phyloP scores from a whole-genome alignment of 35 echinoderm and acorn worm genomes.

The Apostichopus japonicus region DNA sequence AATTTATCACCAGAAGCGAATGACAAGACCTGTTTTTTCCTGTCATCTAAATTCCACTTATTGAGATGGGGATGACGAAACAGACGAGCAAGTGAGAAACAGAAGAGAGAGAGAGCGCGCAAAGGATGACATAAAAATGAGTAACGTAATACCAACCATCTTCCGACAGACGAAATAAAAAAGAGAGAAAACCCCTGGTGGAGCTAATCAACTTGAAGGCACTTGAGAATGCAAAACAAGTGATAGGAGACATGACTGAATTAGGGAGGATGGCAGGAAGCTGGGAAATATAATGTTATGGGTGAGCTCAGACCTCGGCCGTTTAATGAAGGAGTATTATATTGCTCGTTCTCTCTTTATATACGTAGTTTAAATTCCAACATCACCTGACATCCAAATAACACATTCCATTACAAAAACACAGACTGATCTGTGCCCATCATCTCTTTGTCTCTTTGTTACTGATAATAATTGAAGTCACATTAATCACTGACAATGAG shows the following conservation, averaged over 20 bases:
- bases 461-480: too few relatives aligned
- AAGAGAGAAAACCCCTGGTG: neutral
- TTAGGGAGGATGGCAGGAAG: too few relatives aligned
- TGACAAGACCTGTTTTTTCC: neutral
- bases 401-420: too few relatives aligned
- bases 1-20: neutral
- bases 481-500: too few relatives aligned
- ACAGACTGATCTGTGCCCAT: too few relatives aligned
- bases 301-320: too few relatives aligned
- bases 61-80: neutral
- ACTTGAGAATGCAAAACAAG: neutral
- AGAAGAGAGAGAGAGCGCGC: neutral
- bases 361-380: too few relatives aligned
- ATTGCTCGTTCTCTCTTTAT: too few relatives aligned
- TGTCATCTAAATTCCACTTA: neutral
- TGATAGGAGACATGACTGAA: neutral
- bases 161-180: neutral
- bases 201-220: neutral
- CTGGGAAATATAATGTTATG: too few relatives aligned
- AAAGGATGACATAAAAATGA: neutral
- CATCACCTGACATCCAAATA: too few relatives aligned
- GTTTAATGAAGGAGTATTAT: too few relatives aligned
- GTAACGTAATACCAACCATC: neutral
- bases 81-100: neutral
- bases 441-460: too few relatives aligned